phyloP scores from a whole-genome alignment of 2,888 invertebrate species.

The Nysson spinosus region DNA sequence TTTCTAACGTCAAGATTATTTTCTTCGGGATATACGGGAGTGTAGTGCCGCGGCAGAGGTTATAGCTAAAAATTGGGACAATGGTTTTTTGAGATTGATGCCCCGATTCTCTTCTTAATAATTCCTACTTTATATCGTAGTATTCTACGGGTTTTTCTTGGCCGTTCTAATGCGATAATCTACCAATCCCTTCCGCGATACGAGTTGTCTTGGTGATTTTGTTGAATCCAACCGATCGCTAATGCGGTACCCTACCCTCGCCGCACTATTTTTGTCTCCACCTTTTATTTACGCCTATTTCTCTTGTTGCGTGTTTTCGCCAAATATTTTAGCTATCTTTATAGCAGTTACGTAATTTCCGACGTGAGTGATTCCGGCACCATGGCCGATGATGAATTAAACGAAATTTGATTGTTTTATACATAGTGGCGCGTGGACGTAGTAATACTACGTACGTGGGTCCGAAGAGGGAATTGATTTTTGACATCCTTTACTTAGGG shows the following conservation, averaged over 20 bases:
- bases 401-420: constrained; percentile 53
- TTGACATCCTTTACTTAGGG: constrained; percentile 42
- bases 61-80: constrained; percentile 52
- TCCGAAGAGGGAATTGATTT: constrained; percentile 59
- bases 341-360: constrained; percentile 67
- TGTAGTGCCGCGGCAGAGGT: constrained; percentile 52
- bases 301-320: constrained; percentile 62
- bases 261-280: constrained; percentile 68
- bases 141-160: constrained; percentile 27
- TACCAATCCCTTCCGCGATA: constrained; percentile 27
- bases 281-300: constrained; percentile 58
- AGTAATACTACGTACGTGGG: constrained; percentile 34
- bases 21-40: constrained; percentile 43
- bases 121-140: constrained; percentile 20
- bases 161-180: too few relatives aligned
- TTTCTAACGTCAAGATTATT: constrained; percentile 56
- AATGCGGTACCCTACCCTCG: constrained; percentile 59
- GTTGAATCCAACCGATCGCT: constrained; percentile 45
- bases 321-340: constrained; percentile 66
- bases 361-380: constrained; percentile 57
- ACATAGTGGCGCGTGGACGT: constrained; percentile 42
- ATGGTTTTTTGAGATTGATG: constrained; percentile 17
- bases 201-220: constrained; percentile 42
- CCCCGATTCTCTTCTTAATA: constrained; percentile 11
- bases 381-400: constrained; percentile 55